Evolutionary conservation across 2,888 invertebrate species (phyloP), one percentile per base, ranked within the genome.

Genomic region (Fragum fragum): DNA sequence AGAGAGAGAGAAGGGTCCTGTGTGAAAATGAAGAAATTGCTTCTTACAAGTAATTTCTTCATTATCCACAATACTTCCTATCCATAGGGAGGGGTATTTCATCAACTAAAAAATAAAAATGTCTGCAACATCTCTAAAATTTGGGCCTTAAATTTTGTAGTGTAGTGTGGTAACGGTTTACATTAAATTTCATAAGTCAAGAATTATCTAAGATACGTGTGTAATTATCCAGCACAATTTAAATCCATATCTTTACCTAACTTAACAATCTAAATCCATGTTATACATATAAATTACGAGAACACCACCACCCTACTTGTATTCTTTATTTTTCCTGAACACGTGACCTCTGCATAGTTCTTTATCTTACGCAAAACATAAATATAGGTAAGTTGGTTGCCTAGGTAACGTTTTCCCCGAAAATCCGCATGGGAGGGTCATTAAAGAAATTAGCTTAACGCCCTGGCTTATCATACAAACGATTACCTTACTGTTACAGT

Each of bases 391-490:
- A 61, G 61, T 32, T 61, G 32, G 61, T 61, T 61, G 36, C 32
- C 61, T n/a, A 2, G 32, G 61, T 32, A 61, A 61, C 61, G 9
- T 2, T 26, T 61, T 61, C 61, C 18, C 32, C 28, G 61, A 61
- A 61, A 29, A 61, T 61, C 61, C 11, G 26, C 47, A 57, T 57
- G 61, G 61, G 61, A 32, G 61, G 61, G 61, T 61, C 32, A 61
- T 61, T 61, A 61, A n/a, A 61, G 32, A 29, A 29, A 61, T 61
- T 61, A 61, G 18, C 32, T 32, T 32, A 32, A 61, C 61, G 32
- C 61, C 61, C 61, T 47, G 5, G 32, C 32, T 36, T 36, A 36
- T 36, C 32, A 9, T 36, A 36, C 32, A 36, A 36, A n/a, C n/a
- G n/a, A n/a, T n/a, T n/a, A n/a, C n/a, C n/a, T n/a, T n/a, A n/a